Base-by-base conservation (phyloP, 2,797 vertebrate genomes). In the Erethizon dorsatum region DNA sequence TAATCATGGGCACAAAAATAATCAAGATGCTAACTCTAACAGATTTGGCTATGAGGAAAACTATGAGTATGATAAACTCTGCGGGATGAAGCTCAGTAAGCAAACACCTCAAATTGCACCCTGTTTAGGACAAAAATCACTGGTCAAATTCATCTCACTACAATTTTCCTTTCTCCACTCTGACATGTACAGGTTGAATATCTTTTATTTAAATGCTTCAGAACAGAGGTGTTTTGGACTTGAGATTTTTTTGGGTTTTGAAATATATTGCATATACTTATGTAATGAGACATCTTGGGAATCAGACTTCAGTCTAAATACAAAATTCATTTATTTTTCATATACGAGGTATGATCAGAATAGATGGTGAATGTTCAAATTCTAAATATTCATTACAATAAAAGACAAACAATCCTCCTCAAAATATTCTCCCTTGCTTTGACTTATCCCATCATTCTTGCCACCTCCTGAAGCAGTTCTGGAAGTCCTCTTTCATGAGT, bases 11-110 rank as follows among this genome's bases (percentile, higher is more conserved):
- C 54, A 59, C 7, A 65, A 96, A 80, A 92, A 88, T 52, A 86
- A n/a, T 82, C 18, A 78, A 17, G 47, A 95, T 37, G 37, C 5
- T 20, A 94, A 73, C 54, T 88, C 31, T 17, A 56, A 59, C 33
- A 47, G 57, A 94, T n/a, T 90, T 63, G 85, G n/a, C 73, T 24
- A 31, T n/a, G 67, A 93, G 54, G 18, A 84, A 91, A 96, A 87
- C 61, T 13, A 37, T 1, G 93, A 85, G 47, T 59, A 75, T 31
- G 45, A 84, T n/a, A 84, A 67, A 47, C 31, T 89, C 31, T 67
- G 11, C 8, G 50, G 4, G 18, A 22, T 73, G 65, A 87, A 65
- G 94, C 82, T 84, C 18, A 86, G 47, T 33, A 54, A 84, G 41
- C 28, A 24, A 71, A 87, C 37, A 41, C 26, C 1, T 54, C 69